phyloP scores from a whole-genome alignment of 2,888 invertebrate genomes.

The Harmothoe impar region DNA sequence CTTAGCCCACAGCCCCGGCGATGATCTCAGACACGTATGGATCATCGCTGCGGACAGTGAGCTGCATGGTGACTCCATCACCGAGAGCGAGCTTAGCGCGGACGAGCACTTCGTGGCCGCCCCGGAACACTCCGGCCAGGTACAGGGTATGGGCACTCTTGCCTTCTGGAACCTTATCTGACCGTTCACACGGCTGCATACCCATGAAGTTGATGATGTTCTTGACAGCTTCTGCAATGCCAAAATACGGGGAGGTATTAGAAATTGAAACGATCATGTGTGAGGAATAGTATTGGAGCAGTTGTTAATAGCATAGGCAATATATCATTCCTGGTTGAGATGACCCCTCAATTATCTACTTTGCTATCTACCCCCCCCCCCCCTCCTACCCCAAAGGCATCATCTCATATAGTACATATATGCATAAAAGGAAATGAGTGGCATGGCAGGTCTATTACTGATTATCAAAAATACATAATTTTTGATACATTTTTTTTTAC shows the following conservation, averaged over 20 bases:
- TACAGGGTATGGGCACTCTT: constrained; percentile 91
- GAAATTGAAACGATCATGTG: too few relatives aligned
- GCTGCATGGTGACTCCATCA: constrained; percentile 92
- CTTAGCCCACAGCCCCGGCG: constrained; percentile 82
- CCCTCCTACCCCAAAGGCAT: too few relatives aligned
- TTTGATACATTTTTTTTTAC: too few relatives aligned
- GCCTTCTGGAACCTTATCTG: constrained; percentile 92
- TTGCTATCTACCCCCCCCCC: too few relatives aligned
- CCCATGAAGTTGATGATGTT: constrained; percentile 92
- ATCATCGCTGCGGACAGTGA: constrained; percentile 93
- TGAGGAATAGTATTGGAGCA: neutral
- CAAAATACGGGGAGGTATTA: neutral
- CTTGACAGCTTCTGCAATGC: constrained; percentile 88
- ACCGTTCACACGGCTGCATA: constrained; percentile 92
- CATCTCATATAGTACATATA: too few relatives aligned
- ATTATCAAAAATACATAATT: too few relatives aligned
- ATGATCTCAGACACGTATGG: constrained; percentile 94
- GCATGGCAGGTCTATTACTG: too few relatives aligned
- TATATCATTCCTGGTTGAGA: too few relatives aligned
- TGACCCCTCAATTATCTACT: too few relatives aligned
- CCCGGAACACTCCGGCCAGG: constrained; percentile 94
- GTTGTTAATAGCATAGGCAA: too few relatives aligned
- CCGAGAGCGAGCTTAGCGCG: constrained; percentile 92
- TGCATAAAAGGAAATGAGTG: too few relatives aligned
- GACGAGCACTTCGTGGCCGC: constrained; percentile 94